phyloP scores from a whole-genome alignment of 2,113 vertebrate genomes.

The Scomber japonicus region DNA sequence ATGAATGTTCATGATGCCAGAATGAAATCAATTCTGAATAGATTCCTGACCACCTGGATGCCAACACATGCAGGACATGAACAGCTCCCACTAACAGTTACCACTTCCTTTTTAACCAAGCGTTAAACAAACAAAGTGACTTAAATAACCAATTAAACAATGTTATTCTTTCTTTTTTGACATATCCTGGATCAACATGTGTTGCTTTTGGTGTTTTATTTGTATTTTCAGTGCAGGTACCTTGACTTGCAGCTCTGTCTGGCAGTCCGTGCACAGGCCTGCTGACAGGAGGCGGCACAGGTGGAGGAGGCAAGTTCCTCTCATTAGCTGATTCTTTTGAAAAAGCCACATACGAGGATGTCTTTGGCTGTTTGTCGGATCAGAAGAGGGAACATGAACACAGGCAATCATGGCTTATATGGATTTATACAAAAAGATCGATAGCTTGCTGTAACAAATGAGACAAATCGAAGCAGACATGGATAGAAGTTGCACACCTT shows the following conservation, averaged over 20 bases:
- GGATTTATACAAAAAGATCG: not conserved
- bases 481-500: slow-evolving; percentile 63
- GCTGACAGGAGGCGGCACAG: slow-evolving; percentile 73
- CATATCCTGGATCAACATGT: not conserved
- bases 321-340: slow-evolving; percentile 78
- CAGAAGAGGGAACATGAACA: slow-evolving; percentile 10
- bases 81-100: no score
- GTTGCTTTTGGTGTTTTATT: not conserved
- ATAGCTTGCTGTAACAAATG: not conserved
- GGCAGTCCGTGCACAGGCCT: slow-evolving; percentile 71
- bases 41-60: no score
- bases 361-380: slow-evolving; percentile 78
- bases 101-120: no score
- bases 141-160: not conserved
- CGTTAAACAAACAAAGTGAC: not conserved
- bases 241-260: slow-evolving; percentile 83
- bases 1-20: no score
- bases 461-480: slow-evolving; percentile 1
- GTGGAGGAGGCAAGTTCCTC: slow-evolving; percentile 77
- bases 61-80: no score
- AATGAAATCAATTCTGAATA: no score
- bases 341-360: slow-evolving; percentile 76
- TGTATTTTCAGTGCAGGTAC: slow-evolving; percentile 51
- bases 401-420: not conserved
- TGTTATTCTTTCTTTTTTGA: not conserved